Base-by-base conservation (phyloP, 2,888 invertebrate genomes). In the Eudemis profundana region DNA sequence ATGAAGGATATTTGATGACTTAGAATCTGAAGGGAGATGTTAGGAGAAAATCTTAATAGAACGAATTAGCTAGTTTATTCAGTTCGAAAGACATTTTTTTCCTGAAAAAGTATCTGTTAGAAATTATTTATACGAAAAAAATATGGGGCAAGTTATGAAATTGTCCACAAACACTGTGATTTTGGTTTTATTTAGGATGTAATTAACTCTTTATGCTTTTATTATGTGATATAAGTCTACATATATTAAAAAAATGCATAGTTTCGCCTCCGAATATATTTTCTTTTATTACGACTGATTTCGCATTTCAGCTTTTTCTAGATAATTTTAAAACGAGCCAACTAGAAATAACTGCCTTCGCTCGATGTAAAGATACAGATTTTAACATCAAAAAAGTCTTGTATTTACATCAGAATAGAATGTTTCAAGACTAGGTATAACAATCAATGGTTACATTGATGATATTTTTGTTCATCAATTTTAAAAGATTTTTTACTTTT, bases 101-200 rank as follows among this genome's bases (percentile, higher is more conserved):
- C 78, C 81, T 81, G 78, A 79, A 78, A 79, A 82, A 80, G 80
- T 85, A 82, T 79, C 81, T 78, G 78, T 76, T 85, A 88, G 83
- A 85, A 84, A 82, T 89, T 90, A 89, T 90, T 90, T 90, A 89
- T 88, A 84, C 81, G 77, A 79, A 83, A 83, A n/a, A 82, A 80
- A 81, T 82, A 85, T 78, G 78, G 84, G 90, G 77, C 91, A 85
- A 87, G 87, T 87, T 89, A 77, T 79, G 79, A 89, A 87, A 84
- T 89, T 88, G 90, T 89, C 89, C 85, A 80, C 78, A 79, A 79
- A 85, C 79, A 85, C 92, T 92, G 91, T 92, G 91, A 92, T 92
- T 91, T 92, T 89, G 89, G 89, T 90, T 89, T 90, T 90, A 90
- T 86, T 86, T 87, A 87, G 87, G 80, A 77, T 78, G 84, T 90